Percentiles rank a stretch among this genome's conserved stretches.
Conservation (phyloP, 1,140 invertebrate genomes). For the Kradibia gibbosae region DNA sequence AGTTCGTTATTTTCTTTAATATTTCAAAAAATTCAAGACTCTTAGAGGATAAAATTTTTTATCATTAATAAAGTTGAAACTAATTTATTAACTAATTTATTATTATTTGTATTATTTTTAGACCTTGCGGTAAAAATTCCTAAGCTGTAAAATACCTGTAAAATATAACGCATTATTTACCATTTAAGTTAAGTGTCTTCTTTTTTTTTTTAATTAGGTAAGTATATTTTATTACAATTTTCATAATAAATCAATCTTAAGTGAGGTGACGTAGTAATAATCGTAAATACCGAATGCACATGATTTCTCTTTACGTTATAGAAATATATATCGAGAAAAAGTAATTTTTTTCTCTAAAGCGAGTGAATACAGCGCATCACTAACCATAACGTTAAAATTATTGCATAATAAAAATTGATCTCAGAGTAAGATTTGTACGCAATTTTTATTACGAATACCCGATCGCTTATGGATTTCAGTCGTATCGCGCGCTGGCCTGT, state of each 20-base stretch:
- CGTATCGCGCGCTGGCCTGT: too few species aligned
- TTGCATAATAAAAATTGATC: constrained; percentile 33
- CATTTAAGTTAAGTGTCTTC: not conserved
- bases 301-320: not conserved
- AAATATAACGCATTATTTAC: not conserved
- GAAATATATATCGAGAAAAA: not conserved
- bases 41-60: too few species aligned
- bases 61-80: too few species aligned
- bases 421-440: too few species aligned
- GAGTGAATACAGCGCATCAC: not conserved
- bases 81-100: too few species aligned
- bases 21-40: too few species aligned
- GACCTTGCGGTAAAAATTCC: not conserved
- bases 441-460: too few species aligned
- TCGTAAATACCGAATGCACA: not conserved
- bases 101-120: too few species aligned
- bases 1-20: too few species aligned
- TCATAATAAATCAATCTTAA: not conserved
- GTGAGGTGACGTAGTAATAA: not conserved
- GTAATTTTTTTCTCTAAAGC: not conserved
- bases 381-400: constrained; percentile 10
- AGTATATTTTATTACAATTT: not conserved
- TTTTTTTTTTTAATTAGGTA: not conserved
- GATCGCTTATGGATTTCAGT: too few species aligned
- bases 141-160: not conserved